phyloP scores from a whole-genome alignment of 2,113 vertebrate genomes.

The Morone chrysops region DNA sequence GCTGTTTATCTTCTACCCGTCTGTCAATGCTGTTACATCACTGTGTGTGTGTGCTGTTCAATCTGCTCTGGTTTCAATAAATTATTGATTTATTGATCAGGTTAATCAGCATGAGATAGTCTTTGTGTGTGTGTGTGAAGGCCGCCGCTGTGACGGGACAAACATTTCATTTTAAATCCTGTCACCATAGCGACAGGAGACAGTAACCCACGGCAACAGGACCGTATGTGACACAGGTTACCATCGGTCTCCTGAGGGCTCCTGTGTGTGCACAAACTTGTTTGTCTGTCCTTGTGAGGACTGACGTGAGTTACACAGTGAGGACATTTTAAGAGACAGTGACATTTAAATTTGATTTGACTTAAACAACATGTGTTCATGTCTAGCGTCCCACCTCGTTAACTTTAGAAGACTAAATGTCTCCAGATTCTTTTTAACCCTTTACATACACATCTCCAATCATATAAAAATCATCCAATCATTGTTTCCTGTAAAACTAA shows the following conservation, averaged over 20 bases:
- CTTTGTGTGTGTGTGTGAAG: neutral
- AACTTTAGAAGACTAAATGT: no score
- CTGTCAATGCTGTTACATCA: conserved; percentile 23
- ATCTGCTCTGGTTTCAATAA: neutral
- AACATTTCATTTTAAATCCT: conserved; percentile 38
- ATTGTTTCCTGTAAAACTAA: no score
- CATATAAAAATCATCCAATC: no score
- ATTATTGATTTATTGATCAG: neutral
- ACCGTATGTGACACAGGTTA: conserved; percentile 12
- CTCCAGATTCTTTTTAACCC: no score
- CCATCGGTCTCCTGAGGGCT: conserved; percentile 15
- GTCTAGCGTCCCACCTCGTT: no score
- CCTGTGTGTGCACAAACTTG: neutral
- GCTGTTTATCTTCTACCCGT: conserved; percentile 9
- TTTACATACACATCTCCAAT: no score
- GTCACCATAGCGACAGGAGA: conserved; percentile 66
- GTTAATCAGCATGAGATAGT: neutral
- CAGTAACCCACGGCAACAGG: conserved; percentile 62
- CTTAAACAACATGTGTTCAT: no score
- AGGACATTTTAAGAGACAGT: no score
- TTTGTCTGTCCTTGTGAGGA: neutral
- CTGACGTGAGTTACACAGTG: neutral
- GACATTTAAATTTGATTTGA: no score
- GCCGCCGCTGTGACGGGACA: neutral
- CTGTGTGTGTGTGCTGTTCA: conserved; percentile 3